Evolutionary conservation across 2,113 vertebrate genomes (phyloP).

Genomic region (Emydocephalus ijimae): DNA sequence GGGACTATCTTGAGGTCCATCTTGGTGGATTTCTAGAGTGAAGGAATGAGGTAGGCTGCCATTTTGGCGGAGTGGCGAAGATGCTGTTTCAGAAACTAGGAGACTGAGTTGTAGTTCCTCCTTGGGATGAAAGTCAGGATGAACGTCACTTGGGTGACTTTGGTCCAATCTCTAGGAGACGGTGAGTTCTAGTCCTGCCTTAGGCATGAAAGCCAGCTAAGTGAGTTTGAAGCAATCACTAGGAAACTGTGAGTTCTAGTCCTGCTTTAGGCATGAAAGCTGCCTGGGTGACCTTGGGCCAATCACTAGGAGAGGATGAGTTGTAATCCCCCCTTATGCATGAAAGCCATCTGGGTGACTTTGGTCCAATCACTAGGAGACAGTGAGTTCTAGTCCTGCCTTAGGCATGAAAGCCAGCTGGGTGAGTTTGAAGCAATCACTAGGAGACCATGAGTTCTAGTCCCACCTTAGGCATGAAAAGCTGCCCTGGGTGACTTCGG

Average conservation of each 20-base stretch:
- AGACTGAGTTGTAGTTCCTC: not conserved
- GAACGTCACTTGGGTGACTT: not conserved
- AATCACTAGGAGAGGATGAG: not conserved
- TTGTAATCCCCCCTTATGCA: not conserved
- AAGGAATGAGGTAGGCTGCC: not conserved
- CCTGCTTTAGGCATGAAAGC: rapidly evolving
- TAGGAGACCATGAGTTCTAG: too few species aligned
- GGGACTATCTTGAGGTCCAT: not conserved
- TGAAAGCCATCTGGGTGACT: too few species aligned
- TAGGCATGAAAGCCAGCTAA: not conserved
- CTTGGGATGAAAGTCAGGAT: not conserved
- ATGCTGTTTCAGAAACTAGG: not conserved
- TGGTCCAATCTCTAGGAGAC: not conserved
- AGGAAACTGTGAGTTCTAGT: not conserved
- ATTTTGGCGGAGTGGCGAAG: not conserved
- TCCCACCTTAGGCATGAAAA: too few species aligned
- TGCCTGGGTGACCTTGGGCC: rapidly evolving
- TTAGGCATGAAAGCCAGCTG: not conserved
- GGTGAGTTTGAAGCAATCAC: too few species aligned
- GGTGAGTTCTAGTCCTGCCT: rapidly evolving
- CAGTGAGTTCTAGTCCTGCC: too few species aligned
- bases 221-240: not conserved
- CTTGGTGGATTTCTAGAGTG: not conserved
- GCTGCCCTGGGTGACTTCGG: too few species aligned
- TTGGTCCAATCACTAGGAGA: too few species aligned